These are phyloP conservation scores for Polymixis flavicincta DNA, from an alignment of 2,888 invertebrate species.

Conservation along the genomic window DNA sequence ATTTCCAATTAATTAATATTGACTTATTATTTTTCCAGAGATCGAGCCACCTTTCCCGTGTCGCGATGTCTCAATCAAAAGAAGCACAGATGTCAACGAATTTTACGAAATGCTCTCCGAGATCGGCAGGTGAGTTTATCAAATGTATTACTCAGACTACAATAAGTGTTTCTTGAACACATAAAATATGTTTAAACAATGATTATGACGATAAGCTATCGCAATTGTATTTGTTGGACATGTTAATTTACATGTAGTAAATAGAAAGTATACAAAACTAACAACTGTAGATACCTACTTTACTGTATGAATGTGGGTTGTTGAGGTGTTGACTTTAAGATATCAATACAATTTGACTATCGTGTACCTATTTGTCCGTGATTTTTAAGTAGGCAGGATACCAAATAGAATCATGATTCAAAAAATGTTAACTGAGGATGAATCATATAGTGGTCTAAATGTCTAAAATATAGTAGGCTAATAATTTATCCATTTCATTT, in stretches of 20 bases:
- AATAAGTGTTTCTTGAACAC: constrained; percentile 29
- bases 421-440: background rate
- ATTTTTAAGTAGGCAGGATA: constrained; percentile 4
- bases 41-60: constrained; percentile 97
- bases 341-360: constrained; percentile 18
- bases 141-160: constrained; percentile 25
- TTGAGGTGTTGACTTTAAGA: constrained; percentile 31
- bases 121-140: constrained; percentile 95
- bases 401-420: constrained; percentile 4
- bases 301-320: constrained; percentile 13
- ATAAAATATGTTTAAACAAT: constrained; percentile 45
- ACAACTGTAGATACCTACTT: constrained; percentile 18
- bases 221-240: constrained; percentile 37
- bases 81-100: constrained; percentile 96
- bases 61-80: constrained; percentile 96
- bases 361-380: constrained; percentile 4
- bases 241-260: constrained; percentile 48
- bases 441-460: background rate
- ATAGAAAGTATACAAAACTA: constrained; percentile 44
- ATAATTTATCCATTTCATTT: background rate
- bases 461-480: background rate
- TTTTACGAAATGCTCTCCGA: constrained; percentile 96
- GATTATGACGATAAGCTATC: constrained; percentile 60
- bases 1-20: background rate
- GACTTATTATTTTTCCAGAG: constrained; percentile 91